Base-by-base conservation (phyloP, 2,113 vertebrate genomes). In the Beaufortia kweichowensis region DNA sequence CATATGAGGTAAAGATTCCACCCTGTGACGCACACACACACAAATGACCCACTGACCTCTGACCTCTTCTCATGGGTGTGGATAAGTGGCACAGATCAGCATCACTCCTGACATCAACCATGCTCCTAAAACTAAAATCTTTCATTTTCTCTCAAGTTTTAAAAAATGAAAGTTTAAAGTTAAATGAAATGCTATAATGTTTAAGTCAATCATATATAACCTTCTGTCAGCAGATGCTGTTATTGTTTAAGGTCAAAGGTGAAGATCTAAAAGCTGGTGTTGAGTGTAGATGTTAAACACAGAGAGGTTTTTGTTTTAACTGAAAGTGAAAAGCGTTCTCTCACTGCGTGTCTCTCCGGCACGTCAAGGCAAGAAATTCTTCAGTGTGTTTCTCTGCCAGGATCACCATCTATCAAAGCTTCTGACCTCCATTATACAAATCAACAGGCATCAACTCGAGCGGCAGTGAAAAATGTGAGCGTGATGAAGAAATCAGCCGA, bases 391-490 rank as follows among this genome's bases (percentile, higher is more conserved):
- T 55, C 23, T 55, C 73, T 26, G 59, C 57, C 65, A 26, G 35
- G 48, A 17, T 76, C 33, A 24, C 2, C 8, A 29, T 80, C 26
- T 76, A 31, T 80, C 72, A 56, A n/a, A 46, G 64, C 8, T 3
- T 15, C 7, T 64, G 59, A 76, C 46, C 48, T 63, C 72, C 46
- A 28, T 46, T 65, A 6, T 24, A 43, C 14, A 19, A 68, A 57
- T 41, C 71, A 62, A 79, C 72, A 75, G 57, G 79, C 65, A 64
- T 53, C 19, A 41, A 41, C 73, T 57, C 24, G 72, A 70, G 39
- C 29, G 15, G 35, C 35, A 39, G 39, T 79, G 21, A 53, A 50
- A 73, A 68, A 28, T 8, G 19, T 31, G 21, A 46, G 75, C 64
- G 50, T 2, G 55, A 71, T 15, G 10, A 14, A 33, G 29, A 70